Conservation (phyloP, 1,140 invertebrate species). For the Bombus breviceps region DNA sequence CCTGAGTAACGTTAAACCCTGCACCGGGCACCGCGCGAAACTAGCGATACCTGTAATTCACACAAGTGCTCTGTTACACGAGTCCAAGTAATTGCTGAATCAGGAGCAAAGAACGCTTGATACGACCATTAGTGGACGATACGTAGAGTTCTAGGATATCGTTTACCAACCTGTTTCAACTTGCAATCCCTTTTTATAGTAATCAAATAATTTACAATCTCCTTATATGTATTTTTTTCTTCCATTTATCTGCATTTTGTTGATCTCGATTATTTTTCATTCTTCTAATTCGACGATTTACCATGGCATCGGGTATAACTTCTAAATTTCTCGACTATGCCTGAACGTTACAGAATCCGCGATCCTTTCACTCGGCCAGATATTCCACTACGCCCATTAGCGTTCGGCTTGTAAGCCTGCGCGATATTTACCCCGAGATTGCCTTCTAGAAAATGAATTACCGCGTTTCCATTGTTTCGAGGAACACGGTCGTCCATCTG, state of each 20-base stretch:
- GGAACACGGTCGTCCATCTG: constrained; percentile 14
- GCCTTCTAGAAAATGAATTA: constrained; percentile 55
- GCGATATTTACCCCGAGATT: constrained; percentile 37
- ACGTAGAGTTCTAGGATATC: not conserved
- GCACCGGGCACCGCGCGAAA: constrained; percentile 8
- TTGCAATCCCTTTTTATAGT: not conserved
- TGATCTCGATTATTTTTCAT: not conserved
- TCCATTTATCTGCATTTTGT: not conserved
- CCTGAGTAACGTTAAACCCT: constrained; percentile 44
- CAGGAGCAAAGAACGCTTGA: not conserved
- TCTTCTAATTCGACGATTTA: constrained; percentile 6
- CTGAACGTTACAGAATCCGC: constrained; percentile 12
- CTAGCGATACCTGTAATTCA: constrained; percentile 40
- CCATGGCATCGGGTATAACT: not conserved
- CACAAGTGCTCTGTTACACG: constrained; percentile 50
- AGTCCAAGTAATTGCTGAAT: constrained; percentile 38
- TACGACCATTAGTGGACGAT: constrained; percentile 20
- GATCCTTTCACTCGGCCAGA: constrained; percentile 44
- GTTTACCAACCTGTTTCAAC: not conserved
- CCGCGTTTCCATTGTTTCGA: constrained; percentile 41
- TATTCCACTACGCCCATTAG: constrained; percentile 26
- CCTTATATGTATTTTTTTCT: too few species aligned
- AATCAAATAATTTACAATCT: too few species aligned
- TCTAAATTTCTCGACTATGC: constrained; percentile 4
- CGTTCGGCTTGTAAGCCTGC: not conserved